Base-by-base conservation (phyloP, 1,140 invertebrate genomes). In the Microplitis mediator region DNA sequence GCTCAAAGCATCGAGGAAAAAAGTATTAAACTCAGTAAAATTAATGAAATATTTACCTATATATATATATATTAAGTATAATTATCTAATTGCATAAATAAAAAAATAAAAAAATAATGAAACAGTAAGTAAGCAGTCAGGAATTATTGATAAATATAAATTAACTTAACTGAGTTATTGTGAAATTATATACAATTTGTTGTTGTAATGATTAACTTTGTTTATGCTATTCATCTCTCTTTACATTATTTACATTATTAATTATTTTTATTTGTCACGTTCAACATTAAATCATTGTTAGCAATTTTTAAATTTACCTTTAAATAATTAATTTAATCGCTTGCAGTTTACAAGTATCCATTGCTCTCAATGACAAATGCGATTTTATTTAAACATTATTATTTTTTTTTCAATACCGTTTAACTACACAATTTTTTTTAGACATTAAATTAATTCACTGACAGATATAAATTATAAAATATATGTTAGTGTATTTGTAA, bases 231-330 rank as follows among this genome's bases (percentile, higher is more conserved):
- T 81, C 68, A 82, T 78, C 75, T 82, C 74, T 81, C 77, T 84
- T 84, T 85, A 85, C 84, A 85, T 83, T 84, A 85, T 84, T 64
- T 84, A 85, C 82, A 84, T 75, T 84, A 75, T 51, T 64, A 81
- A 23, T 23, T 23, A 23, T 23, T 23, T 23, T 66, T 70, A 76
- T 79, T 78, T 56, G 75, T 74, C 77, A 79, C 75, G 74, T 45
- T 45, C 39, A 45, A 79, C 63, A 71, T 74, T 76, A 77, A 78
- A 70, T 76, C 67, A 68, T 80, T 76, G 68, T 45, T 66, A 54
- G 74, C 62, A 35, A 67, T 74, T 45, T 45, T 45, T 45, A 45
- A 45, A 45, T 45, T 23, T 60, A 71, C 72, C n/a, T 34, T 77
- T 77, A 77, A 72, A 39, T 45, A 3, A 68, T 63, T 79, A 62